Base-by-base conservation (phyloP, 2,113 vertebrate genomes). In the Neogale vison region DNA sequence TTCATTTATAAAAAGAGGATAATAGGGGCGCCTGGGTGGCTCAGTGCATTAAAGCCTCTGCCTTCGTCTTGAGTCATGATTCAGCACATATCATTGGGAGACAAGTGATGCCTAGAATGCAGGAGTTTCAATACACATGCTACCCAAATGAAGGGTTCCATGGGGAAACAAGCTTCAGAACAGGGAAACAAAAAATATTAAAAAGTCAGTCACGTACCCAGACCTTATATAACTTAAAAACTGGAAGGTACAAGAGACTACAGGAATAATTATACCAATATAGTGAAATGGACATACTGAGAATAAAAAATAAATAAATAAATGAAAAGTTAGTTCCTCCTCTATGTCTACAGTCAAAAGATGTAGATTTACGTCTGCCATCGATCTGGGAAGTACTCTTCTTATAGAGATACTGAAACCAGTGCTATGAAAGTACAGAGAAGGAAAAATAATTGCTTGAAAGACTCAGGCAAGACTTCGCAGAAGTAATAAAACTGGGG, bases 391-490 rank as follows among this genome's bases (percentile, higher is more conserved):
- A 96, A 55, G 45, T 6, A 6, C 7, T 83, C 7, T 24, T 15
- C 7, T 24, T 15, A 63, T 3, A 59, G 8, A 86, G 24, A 93
- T 10, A 50, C 47, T 67, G 20, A 89, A 55, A 57, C 6, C 6
- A n/a, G 31, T 6, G 39, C 3, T 42, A 65, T 2, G 3, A 4
- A 88, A 45, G 29, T 29, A 81, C 3, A 47, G 52, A 88, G 80
- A 92, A 87, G 20, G 42, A 57, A 67, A 86, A 89, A 72, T 34
- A 82, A 71, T 31, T 89, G 15, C 23, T 71, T 92, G 39, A 88
- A 74, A 98, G 82, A 88, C 39, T 20, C 67, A 80, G 84, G 50
- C 45, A 95, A 90, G 50, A 88, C 29, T 82, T 95, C 65, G 93
- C 12, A 92, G 26, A 93, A 45, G 83, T 96, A 89, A 96, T 94